A percentile compares a stretch with the other conserved stretches of the same genome.
phyloP scores from a whole-genome alignment of 1,140 invertebrate species.

The Amphibalanus amphitrite region DNA sequence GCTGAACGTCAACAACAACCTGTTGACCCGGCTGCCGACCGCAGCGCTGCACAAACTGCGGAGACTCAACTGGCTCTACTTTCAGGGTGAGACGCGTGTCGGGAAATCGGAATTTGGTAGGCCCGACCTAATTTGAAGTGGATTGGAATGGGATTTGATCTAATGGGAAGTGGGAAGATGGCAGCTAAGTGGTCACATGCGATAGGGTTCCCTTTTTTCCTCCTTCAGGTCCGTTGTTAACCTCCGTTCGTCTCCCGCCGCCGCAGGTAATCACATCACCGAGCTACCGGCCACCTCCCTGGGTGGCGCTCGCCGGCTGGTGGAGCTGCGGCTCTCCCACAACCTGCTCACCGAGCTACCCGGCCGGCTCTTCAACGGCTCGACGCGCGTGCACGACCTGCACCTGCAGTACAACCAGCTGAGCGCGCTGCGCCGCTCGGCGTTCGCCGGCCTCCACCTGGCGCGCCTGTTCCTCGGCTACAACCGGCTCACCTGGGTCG shows the following conservation, averaged over 20 bases:
- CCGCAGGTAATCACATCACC: neutral
- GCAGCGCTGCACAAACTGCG: neutral
- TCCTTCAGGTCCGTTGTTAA: too few relatives aligned
- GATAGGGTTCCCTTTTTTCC: too few relatives aligned
- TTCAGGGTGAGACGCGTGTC: slow-evolving; percentile 36
- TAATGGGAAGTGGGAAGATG: too few relatives aligned
- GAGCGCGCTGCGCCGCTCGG: slow-evolving; percentile 36
- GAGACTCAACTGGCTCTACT: slow-evolving; percentile 12
- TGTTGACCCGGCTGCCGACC: neutral
- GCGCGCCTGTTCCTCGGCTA: slow-evolving; percentile 56
- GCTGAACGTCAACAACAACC: neutral
- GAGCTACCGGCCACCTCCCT: neutral
- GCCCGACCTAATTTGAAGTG: too few relatives aligned
- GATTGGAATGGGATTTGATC: too few relatives aligned
- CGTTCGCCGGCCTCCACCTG: slow-evolving; percentile 47
- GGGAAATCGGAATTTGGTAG: too few relatives aligned
- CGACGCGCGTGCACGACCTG: slow-evolving; percentile 51
- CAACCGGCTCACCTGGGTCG: slow-evolving; percentile 47
- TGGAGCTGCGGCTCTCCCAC: neutral
- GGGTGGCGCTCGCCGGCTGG: neutral
- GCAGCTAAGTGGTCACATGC: too few relatives aligned
- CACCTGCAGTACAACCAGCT: slow-evolving; percentile 62
- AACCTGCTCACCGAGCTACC: slow-evolving; percentile 22
- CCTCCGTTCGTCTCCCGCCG: too few relatives aligned
- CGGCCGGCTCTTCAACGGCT: slow-evolving; percentile 41